Conservation (phyloP, 2,888 invertebrate species). For the Schrankia costaestrigalis region DNA sequence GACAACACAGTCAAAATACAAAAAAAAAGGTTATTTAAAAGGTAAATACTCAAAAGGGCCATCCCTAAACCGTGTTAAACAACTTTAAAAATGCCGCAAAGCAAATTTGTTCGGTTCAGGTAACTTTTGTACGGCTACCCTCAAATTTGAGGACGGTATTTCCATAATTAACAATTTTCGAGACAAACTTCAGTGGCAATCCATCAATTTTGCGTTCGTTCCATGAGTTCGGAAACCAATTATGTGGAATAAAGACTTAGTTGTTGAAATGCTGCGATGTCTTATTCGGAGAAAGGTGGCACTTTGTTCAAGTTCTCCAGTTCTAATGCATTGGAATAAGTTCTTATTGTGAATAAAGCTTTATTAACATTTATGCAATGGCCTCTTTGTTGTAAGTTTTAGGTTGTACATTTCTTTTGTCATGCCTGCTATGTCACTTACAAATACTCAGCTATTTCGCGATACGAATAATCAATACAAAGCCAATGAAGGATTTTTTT, state of each 20-base stretch:
- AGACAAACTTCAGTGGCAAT: constrained; percentile 63
- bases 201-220: constrained; percentile 60
- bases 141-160: constrained; percentile 50
- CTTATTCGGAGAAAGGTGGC: constrained; percentile 2
- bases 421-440: too few species aligned
- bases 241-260: constrained; percentile 41
- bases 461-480: too few species aligned
- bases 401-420: background rate
- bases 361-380: constrained; percentile 4
- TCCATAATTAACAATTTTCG: constrained; percentile 69
- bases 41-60: constrained; percentile 17
- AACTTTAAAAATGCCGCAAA: constrained; percentile 41
- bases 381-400: constrained; percentile 1
- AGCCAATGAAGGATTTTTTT: too few species aligned
- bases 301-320: background rate
- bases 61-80: constrained; percentile 24
- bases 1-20: constrained; percentile 3
- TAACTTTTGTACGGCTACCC: constrained; percentile 37
- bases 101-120: constrained; percentile 42
- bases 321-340: constrained; percentile 7
- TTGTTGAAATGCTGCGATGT: constrained; percentile 9
- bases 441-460: too few species aligned
- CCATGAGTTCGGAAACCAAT: constrained; percentile 58
- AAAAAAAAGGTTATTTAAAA: constrained; percentile 23
- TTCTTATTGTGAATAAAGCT: constrained; percentile 6